Base-by-base conservation (phyloP, 2,888 invertebrate genomes). In the Parelbella ahira region DNA sequence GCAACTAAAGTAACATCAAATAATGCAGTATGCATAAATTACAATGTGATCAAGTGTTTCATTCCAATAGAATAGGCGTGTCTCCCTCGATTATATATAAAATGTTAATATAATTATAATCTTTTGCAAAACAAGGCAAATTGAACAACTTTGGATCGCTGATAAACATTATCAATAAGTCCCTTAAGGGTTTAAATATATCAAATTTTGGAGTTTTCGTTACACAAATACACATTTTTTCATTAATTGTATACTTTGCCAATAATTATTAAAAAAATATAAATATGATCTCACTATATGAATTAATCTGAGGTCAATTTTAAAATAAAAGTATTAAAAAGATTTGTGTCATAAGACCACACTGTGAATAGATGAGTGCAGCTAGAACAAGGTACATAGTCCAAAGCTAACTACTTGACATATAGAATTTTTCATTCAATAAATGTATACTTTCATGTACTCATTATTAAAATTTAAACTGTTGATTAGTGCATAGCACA, bases 251-350 rank as follows among this genome's bases (percentile, higher is more conserved):
- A 51, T 48, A 54, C 47, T 56, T 54, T 52, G 52, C 53, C 53
- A 58, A 58, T 53, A 49, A 45, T 48, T 52, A 56, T 49, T 51
- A 57, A 56, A 58, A 58, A 57, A 54, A 53, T 63, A 67, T 61
- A 63, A 63, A 61, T 63, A 63, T 49, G 46, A 55, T 62, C 54
- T 65, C 60, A 62, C 58, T 60, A 54, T 52, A 48, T 57, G 56
- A 54, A 51, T 55, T 51, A 54, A 63, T 60, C 62, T 60, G 59
- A 60, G 20, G 18, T 32, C 8, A 20, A 32, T 25, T 60, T 49
- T 50, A 54, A 36, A 48, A 10, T 41, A 41, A 33, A 39, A 37
- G 1, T 24, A 44, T 41, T n/a, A n/a, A 12, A 29, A 41, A 34
- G 12, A 12, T 28, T 46, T 36, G 8, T 38, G 37, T 23, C 12